phyloP scores from a whole-genome alignment of 1,140 invertebrate genomes.

The Laodelphax striatellus region DNA sequence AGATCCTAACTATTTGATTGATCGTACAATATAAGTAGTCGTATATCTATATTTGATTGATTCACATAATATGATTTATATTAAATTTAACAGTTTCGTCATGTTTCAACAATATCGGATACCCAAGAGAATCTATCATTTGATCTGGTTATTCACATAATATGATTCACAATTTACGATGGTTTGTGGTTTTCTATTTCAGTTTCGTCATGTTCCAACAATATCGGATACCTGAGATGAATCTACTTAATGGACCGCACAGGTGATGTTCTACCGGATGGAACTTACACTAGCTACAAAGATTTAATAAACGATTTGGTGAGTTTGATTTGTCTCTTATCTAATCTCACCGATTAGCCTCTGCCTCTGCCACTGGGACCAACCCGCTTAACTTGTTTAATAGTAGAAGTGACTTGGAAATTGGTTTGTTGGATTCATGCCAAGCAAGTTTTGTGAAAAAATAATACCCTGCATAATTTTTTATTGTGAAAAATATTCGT shows the following conservation, averaged over 20 bases:
- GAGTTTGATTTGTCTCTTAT: not conserved
- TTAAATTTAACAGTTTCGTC: too few species aligned
- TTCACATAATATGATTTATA: too few species aligned
- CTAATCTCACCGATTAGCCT: too few species aligned
- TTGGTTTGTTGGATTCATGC: too few species aligned
- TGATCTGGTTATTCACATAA: too few species aligned
- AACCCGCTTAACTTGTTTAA: too few species aligned
- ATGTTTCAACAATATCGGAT: slow-evolving; percentile 79
- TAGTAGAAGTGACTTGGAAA: too few species aligned
- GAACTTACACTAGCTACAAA: slow-evolving; percentile 59
- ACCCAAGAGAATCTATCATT: slow-evolving; percentile 62
- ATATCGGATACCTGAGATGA: slow-evolving; percentile 67
- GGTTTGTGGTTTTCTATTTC: slow-evolving; percentile 13
- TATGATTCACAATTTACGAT: too few species aligned
- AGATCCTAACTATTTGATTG: too few species aligned
- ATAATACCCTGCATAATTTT: not conserved
- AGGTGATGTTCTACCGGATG: slow-evolving; percentile 74
- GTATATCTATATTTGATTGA: too few species aligned
- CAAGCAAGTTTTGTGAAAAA: not conserved
- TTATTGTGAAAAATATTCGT: not conserved
- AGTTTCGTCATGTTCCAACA: slow-evolving; percentile 81
- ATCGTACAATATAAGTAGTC: too few species aligned
- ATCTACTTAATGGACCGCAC: slow-evolving; percentile 77
- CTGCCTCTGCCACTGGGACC: too few species aligned
- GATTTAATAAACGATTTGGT: slow-evolving; percentile 55